Conservation (phyloP, 2,888 invertebrate species). For the Apodemia zela region DNA sequence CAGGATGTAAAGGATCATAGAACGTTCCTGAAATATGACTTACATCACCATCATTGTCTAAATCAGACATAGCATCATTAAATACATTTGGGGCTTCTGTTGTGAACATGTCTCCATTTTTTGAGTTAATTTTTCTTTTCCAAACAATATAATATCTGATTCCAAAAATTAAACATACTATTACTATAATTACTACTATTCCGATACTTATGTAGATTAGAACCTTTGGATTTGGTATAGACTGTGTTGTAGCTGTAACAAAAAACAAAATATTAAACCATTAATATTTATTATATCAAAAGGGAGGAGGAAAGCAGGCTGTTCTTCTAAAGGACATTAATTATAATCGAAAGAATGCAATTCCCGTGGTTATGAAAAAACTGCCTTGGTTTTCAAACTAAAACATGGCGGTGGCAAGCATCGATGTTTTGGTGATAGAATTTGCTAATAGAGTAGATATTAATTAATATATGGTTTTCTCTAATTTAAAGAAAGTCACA, state of each 20-base stretch:
- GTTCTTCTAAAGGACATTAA: too few relatives aligned
- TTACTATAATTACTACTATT: conserved; percentile 27
- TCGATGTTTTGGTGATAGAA: too few relatives aligned
- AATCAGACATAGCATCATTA: conserved; percentile 63
- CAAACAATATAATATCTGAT: conserved; percentile 51
- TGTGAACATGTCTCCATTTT: conserved; percentile 68
- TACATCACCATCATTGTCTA: conserved; percentile 67
- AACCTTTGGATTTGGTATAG: conserved; percentile 31
- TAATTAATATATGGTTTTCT: too few relatives aligned
- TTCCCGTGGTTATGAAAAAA: too few relatives aligned
- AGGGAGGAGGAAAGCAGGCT: too few relatives aligned
- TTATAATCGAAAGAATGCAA: too few relatives aligned
- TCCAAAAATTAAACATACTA: conserved; percentile 35
- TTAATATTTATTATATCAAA: too few relatives aligned
- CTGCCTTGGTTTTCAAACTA: too few relatives aligned
- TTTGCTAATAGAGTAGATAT: too few relatives aligned
- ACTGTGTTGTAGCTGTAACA: conserved; percentile 42
- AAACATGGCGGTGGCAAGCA: too few relatives aligned
- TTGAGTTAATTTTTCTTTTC: conserved; percentile 48
- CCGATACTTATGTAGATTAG: conserved; percentile 32
- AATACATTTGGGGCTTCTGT: conserved; percentile 71
- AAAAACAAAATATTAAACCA: conserved; percentile 14
- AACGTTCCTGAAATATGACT: conserved; percentile 72
- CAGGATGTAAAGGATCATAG: conserved; percentile 69
- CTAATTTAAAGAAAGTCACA: too few relatives aligned